Evolutionary conservation across 2,888 invertebrate species (phyloP).

Genomic region (Eurytoma californica): DNA sequence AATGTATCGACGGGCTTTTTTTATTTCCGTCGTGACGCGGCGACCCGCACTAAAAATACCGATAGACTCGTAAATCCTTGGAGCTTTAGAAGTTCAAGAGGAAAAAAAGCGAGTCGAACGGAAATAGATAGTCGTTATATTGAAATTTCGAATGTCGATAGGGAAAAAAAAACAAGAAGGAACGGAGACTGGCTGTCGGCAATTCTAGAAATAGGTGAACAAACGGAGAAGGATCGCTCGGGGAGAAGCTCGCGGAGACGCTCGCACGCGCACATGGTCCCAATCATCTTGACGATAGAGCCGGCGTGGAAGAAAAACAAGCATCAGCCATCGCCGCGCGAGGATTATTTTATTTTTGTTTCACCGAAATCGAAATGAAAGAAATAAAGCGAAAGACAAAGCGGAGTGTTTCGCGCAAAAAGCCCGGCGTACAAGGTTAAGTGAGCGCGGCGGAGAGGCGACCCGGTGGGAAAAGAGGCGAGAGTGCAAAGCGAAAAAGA

Average conservation of each 20-base stretch:
- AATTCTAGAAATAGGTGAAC: conserved; percentile 61
- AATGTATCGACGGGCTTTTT: conserved; percentile 44
- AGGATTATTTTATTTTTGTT: conserved; percentile 43
- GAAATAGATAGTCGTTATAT: conserved; percentile 49
- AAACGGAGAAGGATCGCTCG: conserved; percentile 47
- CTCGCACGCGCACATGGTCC: conserved; percentile 63
- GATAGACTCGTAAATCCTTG: conserved; percentile 38
- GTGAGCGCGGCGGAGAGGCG: conserved; percentile 1
- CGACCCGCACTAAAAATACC: conserved; percentile 40
- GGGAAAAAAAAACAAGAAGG: conserved; percentile 50
- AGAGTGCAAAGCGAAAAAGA: background rate
- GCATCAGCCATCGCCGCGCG: background rate
- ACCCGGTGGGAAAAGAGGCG: conserved; percentile 8
- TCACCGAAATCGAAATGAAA: conserved; percentile 12
- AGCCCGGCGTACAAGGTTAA: background rate
- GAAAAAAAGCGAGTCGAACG: conserved; percentile 48
- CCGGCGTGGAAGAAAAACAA: conserved; percentile 9
- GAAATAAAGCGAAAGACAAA: conserved; percentile 18
- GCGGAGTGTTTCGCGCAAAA: conserved; percentile 6
- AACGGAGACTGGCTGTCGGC: conserved; percentile 41
- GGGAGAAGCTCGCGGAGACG: background rate
- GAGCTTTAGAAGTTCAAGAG: conserved; percentile 48
- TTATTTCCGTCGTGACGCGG: background rate
- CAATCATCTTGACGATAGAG: conserved; percentile 61
- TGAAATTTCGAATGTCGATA: conserved; percentile 54